phyloP scores from a whole-genome alignment of 2,113 vertebrate species.

The Cephalopholis sonnerati region DNA sequence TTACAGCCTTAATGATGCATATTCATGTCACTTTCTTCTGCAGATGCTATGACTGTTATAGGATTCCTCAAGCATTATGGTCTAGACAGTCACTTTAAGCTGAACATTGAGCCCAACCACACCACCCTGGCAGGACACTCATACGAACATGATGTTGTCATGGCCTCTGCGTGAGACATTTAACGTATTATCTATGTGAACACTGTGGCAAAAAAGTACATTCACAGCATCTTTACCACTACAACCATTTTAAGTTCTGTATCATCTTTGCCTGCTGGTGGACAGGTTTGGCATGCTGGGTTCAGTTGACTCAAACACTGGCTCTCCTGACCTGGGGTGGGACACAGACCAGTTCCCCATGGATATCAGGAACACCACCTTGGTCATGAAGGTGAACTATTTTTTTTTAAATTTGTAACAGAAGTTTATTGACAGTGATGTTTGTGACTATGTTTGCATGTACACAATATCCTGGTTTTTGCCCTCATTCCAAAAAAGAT shows the following conservation, averaged over 20 bases:
- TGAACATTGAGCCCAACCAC: conserved; percentile 84
- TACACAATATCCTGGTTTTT: too few relatives aligned
- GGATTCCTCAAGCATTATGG: conserved; percentile 79
- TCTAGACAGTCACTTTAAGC: conserved; percentile 78
- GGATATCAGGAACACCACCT: conserved; percentile 81
- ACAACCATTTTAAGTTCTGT: neutral
- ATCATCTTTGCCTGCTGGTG: conserved; percentile 1
- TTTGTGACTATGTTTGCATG: neutral
- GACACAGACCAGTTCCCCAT: conserved; percentile 83
- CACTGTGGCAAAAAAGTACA: neutral
- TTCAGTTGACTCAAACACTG: conserved; percentile 81
- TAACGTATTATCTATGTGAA: neutral
- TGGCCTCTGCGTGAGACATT: conserved; percentile 75
- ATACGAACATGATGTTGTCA: conserved; percentile 79
- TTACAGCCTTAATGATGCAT: neutral
- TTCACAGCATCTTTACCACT: neutral
- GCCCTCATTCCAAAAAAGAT: too few relatives aligned
- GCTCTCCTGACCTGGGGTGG: conserved; percentile 81
- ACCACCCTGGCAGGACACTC: conserved; percentile 81
- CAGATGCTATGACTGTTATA: conserved; percentile 82
- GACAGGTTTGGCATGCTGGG: conserved; percentile 81
- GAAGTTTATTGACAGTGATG: neutral
- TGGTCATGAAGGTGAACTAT: conserved; percentile 80
- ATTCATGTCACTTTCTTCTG: neutral
- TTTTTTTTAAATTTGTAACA: neutral